Percentiles rank a stretch among this genome's conserved stretches.
Conservation (phyloP, 2,113 vertebrate species). For the Scytalopus superciliaris region DNA sequence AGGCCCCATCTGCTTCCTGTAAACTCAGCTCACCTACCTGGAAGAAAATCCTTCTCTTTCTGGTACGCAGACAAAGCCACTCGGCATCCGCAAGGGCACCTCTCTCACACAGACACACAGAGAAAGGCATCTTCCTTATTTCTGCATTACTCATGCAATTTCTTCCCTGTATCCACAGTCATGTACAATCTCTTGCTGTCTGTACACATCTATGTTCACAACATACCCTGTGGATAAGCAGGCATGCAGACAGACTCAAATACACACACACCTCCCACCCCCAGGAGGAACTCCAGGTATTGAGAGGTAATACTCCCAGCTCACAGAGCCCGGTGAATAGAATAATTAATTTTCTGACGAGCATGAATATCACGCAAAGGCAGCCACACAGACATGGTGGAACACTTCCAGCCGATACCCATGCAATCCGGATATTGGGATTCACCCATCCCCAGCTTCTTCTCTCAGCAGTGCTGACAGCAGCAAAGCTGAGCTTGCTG, state of each 20-base stretch:
- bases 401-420: conserved; percentile 40
- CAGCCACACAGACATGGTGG: conserved; percentile 3
- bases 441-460: conserved; percentile 34
- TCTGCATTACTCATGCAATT: not conserved
- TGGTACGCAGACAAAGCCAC: not conserved
- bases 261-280: not conserved
- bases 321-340: not conserved
- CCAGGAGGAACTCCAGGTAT: conserved; percentile 26
- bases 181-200: not conserved
- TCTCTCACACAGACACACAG: not conserved
- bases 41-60: not conserved
- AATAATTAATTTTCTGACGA: conserved; percentile 50
- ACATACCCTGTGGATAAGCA: not conserved
- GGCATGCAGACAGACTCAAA: not conserved
- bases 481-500: conserved; percentile 34
- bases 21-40: not conserved
- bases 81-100: not conserved
- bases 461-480: conserved; percentile 26
- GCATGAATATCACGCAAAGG: conserved; percentile 2
- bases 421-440: conserved; percentile 39
- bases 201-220: not conserved
- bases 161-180: not conserved
- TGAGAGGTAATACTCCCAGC: not conserved
- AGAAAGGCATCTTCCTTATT: not conserved
- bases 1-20: not conserved